Conservation (phyloP, 2,888 invertebrate species). For the Andrena fulva region DNA sequence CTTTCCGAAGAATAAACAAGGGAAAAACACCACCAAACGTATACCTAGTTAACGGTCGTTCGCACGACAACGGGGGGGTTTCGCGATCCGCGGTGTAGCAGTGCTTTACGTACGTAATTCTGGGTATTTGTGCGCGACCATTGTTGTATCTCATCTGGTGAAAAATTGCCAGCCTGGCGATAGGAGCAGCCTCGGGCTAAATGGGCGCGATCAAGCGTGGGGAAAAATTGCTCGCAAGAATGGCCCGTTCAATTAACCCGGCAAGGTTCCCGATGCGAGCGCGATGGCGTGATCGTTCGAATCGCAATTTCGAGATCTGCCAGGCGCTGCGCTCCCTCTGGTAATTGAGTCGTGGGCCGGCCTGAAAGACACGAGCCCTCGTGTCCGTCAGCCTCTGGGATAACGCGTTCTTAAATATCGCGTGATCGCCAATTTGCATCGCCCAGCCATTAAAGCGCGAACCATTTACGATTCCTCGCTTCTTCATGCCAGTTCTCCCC, state of each 20-base stretch:
- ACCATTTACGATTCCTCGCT: conserved; percentile 1
- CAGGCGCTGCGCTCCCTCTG: neutral
- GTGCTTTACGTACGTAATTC: conserved; percentile 34
- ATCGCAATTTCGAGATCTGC: conserved; percentile 40
- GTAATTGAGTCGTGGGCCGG: conserved; percentile 62
- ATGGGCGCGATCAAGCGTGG: conserved; percentile 5
- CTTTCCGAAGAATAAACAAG: neutral
- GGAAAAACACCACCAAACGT: neutral
- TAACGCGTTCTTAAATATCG: conserved; percentile 63
- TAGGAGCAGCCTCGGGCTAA: neutral
- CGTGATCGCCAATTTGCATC: conserved; percentile 57
- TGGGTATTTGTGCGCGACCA: conserved; percentile 25
- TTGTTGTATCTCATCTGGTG: conserved; percentile 20
- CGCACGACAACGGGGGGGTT: conserved; percentile 31
- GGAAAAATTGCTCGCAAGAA: conserved; percentile 26
- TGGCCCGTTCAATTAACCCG: conserved; percentile 21
- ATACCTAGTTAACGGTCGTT: conserved; percentile 8
- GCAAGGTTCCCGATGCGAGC: conserved; percentile 8
- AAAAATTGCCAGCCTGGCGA: conserved; percentile 17
- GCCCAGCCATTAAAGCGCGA: conserved; percentile 21
- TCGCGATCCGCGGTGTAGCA: conserved; percentile 21
- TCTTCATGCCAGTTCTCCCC: neutral
- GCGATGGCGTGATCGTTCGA: conserved; percentile 50
- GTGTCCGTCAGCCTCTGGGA: conserved; percentile 52
- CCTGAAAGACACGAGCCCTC: conserved; percentile 49